Percentiles rank a stretch among this genome's conserved stretches.
Evolutionary conservation across 2,888 invertebrate species (phyloP).

Genomic region (Papilio protenor): DNA sequence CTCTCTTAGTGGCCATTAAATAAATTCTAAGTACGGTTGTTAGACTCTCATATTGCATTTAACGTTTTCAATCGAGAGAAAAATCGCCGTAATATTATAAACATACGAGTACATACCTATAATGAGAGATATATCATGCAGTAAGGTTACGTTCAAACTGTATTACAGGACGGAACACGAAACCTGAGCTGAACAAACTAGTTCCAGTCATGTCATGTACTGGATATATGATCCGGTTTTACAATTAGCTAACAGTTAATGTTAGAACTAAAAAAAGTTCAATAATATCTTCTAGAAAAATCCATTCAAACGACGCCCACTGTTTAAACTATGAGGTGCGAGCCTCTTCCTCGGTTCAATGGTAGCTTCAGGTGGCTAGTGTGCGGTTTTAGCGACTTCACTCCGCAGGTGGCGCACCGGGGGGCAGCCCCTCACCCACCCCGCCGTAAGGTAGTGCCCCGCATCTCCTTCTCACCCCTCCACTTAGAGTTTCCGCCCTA

Average conservation of each 20-base stretch:
- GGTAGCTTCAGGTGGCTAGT: slow-evolving; percentile 6
- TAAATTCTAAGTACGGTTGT: no score
- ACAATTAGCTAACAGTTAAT: neutral
- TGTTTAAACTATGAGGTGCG: neutral
- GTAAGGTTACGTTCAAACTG: neutral
- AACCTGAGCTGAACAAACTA: neutral
- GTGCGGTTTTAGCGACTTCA: neutral
- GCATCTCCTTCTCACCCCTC: no score
- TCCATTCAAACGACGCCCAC: neutral
- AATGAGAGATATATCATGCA: neutral
- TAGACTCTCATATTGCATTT: no score
- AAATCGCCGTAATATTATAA: neutral
- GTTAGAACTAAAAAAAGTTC: neutral
- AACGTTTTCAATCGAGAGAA: neutral
- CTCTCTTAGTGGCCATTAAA: no score
- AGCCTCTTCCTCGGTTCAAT: slow-evolving; percentile 22
- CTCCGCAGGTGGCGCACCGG: no score
- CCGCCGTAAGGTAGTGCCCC: no score
- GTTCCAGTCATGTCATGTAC: neutral
- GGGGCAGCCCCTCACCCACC: no score
- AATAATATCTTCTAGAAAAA: neutral
- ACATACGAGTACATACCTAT: neutral
- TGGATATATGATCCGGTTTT: neutral
- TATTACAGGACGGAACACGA: slow-evolving; percentile 1
- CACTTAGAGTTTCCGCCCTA: no score